phyloP scores from a whole-genome alignment of 2,888 invertebrate species.

The Rhyacophila evoluta region DNA sequence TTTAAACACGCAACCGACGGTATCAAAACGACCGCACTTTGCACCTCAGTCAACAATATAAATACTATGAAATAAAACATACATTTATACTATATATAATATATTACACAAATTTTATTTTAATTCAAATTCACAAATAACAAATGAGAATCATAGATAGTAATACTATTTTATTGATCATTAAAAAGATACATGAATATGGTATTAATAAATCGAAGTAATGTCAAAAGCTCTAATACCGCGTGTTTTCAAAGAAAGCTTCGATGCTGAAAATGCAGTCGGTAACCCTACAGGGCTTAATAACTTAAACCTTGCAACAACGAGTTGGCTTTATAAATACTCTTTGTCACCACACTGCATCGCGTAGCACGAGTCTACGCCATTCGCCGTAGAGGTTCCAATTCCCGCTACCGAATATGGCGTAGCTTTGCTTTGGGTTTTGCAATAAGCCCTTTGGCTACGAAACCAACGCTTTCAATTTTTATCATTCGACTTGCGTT shows the following conservation, averaged over 20 bases:
- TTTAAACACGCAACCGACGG: too few relatives aligned
- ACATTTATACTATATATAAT: too few relatives aligned
- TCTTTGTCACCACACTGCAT: slow-evolving; percentile 3
- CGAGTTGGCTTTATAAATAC: slow-evolving; percentile 12
- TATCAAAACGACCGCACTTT: too few relatives aligned
- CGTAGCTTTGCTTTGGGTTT: neutral
- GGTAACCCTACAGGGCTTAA: slow-evolving; percentile 25
- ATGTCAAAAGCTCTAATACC: too few relatives aligned
- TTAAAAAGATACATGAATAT: too few relatives aligned
- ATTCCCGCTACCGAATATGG: neutral
- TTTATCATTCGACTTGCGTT: neutral
- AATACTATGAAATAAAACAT: too few relatives aligned
- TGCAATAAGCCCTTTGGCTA: neutral
- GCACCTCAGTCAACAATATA: too few relatives aligned
- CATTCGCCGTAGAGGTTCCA: neutral
- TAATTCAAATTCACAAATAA: too few relatives aligned
- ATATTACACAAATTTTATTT: too few relatives aligned
- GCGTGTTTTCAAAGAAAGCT: neutral
- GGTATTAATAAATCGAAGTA: too few relatives aligned
- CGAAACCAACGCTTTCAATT: slow-evolving; percentile 12
- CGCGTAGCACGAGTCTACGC: slow-evolving; percentile 3
- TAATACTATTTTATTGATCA: too few relatives aligned
- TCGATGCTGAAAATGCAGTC: neutral
- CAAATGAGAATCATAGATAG: too few relatives aligned
- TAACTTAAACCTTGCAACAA: slow-evolving; percentile 19